Conservation (phyloP, 1,140 invertebrate species). For the Cyclargus thomasi region DNA sequence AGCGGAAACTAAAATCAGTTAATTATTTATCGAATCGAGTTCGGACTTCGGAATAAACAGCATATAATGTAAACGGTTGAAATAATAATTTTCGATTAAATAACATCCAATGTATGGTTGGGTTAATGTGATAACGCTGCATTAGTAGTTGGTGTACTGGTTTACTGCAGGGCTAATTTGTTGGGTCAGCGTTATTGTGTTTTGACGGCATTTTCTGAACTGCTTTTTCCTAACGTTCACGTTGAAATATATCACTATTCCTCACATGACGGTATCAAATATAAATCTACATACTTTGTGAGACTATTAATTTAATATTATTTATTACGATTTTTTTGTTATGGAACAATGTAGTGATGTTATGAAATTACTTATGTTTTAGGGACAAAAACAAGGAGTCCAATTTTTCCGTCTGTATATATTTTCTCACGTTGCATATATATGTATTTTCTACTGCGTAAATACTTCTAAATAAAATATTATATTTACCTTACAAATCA, state of each 20-base stretch:
- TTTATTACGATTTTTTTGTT: too few species aligned
- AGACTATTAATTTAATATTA: too few species aligned
- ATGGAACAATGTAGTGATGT: too few species aligned
- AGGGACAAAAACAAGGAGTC: too few species aligned
- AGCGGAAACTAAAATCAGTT: conserved; percentile 66
- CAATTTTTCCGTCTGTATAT: too few species aligned
- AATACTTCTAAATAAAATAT: neutral
- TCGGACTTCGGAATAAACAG: conserved; percentile 36
- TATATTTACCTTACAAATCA: neutral
- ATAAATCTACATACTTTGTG: too few species aligned
- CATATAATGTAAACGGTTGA: conserved; percentile 31
- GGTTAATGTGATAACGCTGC: conserved; percentile 20
- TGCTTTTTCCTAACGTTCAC: neutral
- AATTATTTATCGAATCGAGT: conserved; percentile 58
- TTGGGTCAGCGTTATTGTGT: neutral
- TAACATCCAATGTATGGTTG: conserved; percentile 21
- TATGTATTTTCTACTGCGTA: neutral
- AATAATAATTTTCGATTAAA: conserved; percentile 35
- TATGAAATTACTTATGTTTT: too few species aligned
- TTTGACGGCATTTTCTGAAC: neutral
- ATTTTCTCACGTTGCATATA: neutral
- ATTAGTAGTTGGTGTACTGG: conserved; percentile 13
- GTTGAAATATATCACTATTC: neutral
- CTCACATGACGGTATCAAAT: too few species aligned
- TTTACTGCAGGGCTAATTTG: conserved; percentile 16